phyloP scores from a whole-genome alignment of 2,888 invertebrate species.

The Hypomecis punctinalis region DNA sequence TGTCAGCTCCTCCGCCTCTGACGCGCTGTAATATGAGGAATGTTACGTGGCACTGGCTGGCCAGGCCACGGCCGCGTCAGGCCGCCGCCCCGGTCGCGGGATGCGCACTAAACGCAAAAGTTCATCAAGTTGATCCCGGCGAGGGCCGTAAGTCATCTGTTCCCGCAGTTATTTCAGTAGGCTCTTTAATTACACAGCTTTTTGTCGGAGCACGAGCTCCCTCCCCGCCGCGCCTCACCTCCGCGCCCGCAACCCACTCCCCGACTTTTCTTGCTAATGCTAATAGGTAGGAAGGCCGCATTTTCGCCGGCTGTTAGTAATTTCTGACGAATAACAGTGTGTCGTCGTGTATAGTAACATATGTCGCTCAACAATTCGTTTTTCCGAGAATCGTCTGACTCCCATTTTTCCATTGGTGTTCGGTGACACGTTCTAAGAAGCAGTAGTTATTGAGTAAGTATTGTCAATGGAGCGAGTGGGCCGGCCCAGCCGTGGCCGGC shows the following conservation, averaged over 20 bases:
- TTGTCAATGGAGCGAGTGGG: constrained; percentile 13
- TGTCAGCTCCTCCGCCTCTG: constrained; percentile 4
- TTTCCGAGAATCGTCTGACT: no score
- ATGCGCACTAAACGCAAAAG: constrained; percentile 33
- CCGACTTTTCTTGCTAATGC: constrained; percentile 2
- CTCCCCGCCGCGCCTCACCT: not conserved
- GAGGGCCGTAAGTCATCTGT: constrained; percentile 40
- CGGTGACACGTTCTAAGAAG: not conserved
- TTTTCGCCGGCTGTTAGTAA: not conserved
- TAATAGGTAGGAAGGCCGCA: not conserved
- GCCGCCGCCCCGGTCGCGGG: not conserved
- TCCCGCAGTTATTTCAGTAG: constrained; percentile 37
- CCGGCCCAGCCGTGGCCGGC: not conserved
- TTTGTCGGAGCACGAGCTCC: constrained; percentile 33
- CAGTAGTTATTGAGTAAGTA: constrained; percentile 8
- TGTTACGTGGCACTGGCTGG: not conserved
- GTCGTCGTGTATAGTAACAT: no score
- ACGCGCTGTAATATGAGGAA: not conserved
- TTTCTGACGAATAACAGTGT: no score
- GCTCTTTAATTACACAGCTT: constrained; percentile 40
- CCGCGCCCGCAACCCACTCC: constrained; percentile 4
- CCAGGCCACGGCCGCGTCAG: no score
- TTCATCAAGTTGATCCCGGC: constrained; percentile 36
- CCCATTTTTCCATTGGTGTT: not conserved
- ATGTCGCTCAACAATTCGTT: no score